A percentile compares a stretch with the other conserved stretches of the same genome.
These are phyloP conservation scores for Dione vanillae DNA, from an alignment of 2,888 invertebrate genomes.

Conservation along the genomic window DNA sequence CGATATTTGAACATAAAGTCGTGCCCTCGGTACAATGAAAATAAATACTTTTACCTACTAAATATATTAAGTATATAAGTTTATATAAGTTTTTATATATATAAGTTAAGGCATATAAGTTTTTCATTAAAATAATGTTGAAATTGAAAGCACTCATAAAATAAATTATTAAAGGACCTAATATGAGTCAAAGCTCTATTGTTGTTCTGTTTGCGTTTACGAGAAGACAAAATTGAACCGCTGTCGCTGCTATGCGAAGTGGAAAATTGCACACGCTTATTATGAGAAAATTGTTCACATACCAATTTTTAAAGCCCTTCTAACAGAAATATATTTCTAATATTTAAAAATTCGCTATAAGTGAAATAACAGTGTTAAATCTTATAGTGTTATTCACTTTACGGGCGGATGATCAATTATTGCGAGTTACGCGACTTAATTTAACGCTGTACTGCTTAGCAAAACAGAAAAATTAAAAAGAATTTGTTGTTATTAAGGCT, in stretches of 20 bases:
- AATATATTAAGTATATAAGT: neutral
- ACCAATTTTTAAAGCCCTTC: constrained; percentile 3
- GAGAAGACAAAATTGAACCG: constrained; percentile 17
- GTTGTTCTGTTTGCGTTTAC: constrained; percentile 22
- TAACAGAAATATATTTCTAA: neutral
- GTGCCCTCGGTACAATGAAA: too few species aligned
- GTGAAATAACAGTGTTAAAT: neutral
- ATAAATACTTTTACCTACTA: neutral
- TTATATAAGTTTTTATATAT: too few species aligned
- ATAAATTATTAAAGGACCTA: constrained; percentile 6
- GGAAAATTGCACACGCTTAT: constrained; percentile 28
- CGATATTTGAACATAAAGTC: too few species aligned
- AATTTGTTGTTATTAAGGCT: too few species aligned
- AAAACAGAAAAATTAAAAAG: too few species aligned
- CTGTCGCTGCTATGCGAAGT: constrained; percentile 15
- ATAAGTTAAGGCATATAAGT: neutral
- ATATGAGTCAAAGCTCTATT: constrained; percentile 2
- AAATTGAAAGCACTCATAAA: constrained; percentile 2
- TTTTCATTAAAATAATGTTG: neutral
- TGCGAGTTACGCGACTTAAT: too few species aligned
- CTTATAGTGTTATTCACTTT: too few species aligned
- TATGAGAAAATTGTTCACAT: constrained; percentile 27
- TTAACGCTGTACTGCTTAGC: too few species aligned
- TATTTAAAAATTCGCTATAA: neutral
- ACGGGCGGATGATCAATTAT: too few species aligned